Conservation (phyloP, 2,888 invertebrate genomes). For the Sturmia bella region DNA sequence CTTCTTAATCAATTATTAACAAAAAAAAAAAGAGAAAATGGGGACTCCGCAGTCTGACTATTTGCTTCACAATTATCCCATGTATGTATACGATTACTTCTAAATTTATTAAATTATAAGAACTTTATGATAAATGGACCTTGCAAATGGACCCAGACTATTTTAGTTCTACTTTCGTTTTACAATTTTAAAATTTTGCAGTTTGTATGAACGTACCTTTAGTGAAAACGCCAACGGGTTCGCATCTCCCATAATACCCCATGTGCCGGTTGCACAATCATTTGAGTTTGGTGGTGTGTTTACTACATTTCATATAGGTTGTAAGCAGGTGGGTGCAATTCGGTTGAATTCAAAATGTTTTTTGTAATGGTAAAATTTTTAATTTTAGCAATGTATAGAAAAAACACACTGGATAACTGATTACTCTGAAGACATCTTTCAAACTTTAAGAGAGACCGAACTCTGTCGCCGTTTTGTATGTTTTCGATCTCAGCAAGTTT, state of each 20-base stretch:
- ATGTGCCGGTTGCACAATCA: constrained; percentile 13
- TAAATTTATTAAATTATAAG: no score
- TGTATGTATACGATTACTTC: constrained; percentile 19
- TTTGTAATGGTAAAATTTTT: background rate
- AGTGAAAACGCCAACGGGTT: constrained; percentile 1
- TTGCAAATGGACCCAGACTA: no score
- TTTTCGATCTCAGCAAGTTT: constrained; percentile 75
- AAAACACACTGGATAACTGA: constrained; percentile 76
- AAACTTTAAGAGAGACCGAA: constrained; percentile 77
- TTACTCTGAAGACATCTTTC: constrained; percentile 79
- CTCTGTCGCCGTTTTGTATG: constrained; percentile 74
- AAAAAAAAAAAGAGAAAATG: constrained; percentile 27
- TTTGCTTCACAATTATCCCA: constrained; percentile 19
- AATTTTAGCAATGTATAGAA: constrained; percentile 43
- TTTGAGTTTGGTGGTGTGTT: constrained; percentile 32
- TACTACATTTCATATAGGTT: constrained; percentile 45
- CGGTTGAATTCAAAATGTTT: background rate
- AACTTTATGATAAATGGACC: no score
- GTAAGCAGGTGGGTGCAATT: constrained; percentile 56
- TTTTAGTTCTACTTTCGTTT: no score
- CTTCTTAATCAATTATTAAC: background rate
- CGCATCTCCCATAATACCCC: constrained; percentile 56
- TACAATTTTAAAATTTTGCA: background rate
- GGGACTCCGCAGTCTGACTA: constrained; percentile 32
- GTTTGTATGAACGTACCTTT: constrained; percentile 24